Percentiles rank a stretch among this genome's conserved stretches.
phyloP scores from a whole-genome alignment of 2,797 vertebrate species.

The Podargus strigoides region DNA sequence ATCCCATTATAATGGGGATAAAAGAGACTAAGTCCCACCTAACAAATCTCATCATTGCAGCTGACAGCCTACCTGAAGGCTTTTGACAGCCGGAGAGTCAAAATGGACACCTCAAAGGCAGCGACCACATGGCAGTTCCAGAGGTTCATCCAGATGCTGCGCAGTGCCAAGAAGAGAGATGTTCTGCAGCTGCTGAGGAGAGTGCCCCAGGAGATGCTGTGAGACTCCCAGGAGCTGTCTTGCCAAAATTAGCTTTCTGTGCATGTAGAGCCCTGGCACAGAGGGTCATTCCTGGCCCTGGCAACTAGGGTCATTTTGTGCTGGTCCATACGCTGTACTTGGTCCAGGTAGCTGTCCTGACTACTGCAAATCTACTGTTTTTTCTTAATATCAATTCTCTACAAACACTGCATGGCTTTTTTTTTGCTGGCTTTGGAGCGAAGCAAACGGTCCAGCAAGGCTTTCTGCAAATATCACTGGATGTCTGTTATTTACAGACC shows the following conservation, averaged over 20 bases:
- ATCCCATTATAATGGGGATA: neutral
- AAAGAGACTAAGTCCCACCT: neutral
- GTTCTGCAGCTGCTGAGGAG: conserved; percentile 60
- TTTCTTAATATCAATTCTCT: neutral
- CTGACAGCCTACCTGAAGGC: conserved; percentile 52
- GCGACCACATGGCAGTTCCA: conserved; percentile 23
- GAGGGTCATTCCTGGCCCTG: neutral
- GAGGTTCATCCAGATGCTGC: conserved; percentile 54
- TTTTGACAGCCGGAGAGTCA: neutral
- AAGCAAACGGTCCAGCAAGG: neutral
- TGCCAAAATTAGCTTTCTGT: neutral
- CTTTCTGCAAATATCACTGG: neutral
- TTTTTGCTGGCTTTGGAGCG: neutral
- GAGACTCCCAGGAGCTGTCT: neutral
- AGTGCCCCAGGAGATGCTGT: conserved; percentile 1
- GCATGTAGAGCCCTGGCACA: rapidly evolving
- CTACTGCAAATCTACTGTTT: neutral
- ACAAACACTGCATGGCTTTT: neutral
- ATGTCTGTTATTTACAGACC: neutral
- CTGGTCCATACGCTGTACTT: neutral
- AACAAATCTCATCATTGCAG: conserved; percentile 3
- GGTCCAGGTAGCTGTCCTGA: neutral
- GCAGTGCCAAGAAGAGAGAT: conserved; percentile 44
- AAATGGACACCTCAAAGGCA: neutral
- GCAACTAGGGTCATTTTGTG: too few species aligned